Conservation (phyloP, 2,888 invertebrate genomes). For the Eudemis profundana region DNA sequence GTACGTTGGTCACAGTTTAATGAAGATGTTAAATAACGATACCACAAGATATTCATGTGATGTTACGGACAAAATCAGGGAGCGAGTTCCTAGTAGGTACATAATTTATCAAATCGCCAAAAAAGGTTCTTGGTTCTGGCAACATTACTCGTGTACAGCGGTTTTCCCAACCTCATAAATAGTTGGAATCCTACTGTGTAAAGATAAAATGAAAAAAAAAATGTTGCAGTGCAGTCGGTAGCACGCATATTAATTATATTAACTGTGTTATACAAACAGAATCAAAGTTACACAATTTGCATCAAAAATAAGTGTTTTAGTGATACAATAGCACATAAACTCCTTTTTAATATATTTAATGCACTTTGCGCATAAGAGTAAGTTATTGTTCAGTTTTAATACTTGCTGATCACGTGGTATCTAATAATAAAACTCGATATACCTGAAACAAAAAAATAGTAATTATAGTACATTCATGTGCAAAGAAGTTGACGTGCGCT, state of each 20-base stretch:
- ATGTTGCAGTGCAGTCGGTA: slow-evolving; percentile 29
- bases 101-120: neutral
- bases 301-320: no score
- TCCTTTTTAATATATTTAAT: slow-evolving; percentile 4
- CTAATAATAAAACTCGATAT: neutral
- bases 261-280: slow-evolving; percentile 27
- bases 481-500: no score
- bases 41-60: no score
- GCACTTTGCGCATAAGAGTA: neutral
- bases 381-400: neutral
- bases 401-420: neutral
- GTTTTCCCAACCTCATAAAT: neutral
- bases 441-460: slow-evolving; percentile 36
- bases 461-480: neutral
- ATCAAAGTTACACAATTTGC: neutral
- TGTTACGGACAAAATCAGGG: no score
- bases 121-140: no score
- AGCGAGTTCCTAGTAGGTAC: neutral
- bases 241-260: slow-evolving; percentile 10
- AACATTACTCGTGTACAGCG: neutral
- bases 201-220: slow-evolving; percentile 14
- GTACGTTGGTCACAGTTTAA: no score
- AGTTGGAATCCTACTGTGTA: neutral
- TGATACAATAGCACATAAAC: neutral
- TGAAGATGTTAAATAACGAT: no score